phyloP scores from a whole-genome alignment of 1,140 invertebrate species.

The Nebria ingens region DNA sequence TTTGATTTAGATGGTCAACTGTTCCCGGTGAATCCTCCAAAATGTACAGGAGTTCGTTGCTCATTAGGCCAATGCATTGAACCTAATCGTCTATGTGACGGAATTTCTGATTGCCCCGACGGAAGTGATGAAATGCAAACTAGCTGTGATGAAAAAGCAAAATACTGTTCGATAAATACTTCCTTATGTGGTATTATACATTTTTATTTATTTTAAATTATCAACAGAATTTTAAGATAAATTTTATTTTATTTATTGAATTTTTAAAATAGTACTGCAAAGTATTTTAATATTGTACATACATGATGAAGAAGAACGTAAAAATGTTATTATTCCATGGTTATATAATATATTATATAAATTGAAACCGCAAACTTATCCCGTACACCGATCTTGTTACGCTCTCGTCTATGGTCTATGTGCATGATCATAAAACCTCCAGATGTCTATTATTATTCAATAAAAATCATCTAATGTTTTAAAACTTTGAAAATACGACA shows the following conservation, averaged over 20 bases:
- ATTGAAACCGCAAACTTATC: neutral
- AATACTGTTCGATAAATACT: slow-evolving; percentile 22
- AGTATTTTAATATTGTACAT: too few relatives aligned
- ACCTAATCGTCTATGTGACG: slow-evolving; percentile 54
- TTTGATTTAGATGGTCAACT: neutral
- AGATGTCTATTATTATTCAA: neutral
- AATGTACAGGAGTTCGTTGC: slow-evolving; percentile 54
- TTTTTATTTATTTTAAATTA: neutral
- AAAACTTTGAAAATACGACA: too few relatives aligned
- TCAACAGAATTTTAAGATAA: too few relatives aligned
- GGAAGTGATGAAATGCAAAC: slow-evolving; percentile 47
- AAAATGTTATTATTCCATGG: slow-evolving; percentile 2
- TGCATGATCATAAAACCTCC: too few relatives aligned
- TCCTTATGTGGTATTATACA: slow-evolving; percentile 26
- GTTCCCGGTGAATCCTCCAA: slow-evolving; percentile 16
- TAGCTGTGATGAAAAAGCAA: slow-evolving; percentile 35
- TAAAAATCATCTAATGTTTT: neutral
- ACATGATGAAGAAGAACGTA: too few relatives aligned
- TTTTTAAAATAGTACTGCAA: too few relatives aligned
- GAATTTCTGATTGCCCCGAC: slow-evolving; percentile 57
- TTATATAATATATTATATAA: neutral
- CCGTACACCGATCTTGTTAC: neutral
- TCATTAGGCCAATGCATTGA: slow-evolving; percentile 56
- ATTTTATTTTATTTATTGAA: too few relatives aligned
- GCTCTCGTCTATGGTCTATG: too few relatives aligned